Base-by-base conservation (phyloP, 53 echinoderm and acorn worm species). In the Apostichopus leukothele region DNA sequence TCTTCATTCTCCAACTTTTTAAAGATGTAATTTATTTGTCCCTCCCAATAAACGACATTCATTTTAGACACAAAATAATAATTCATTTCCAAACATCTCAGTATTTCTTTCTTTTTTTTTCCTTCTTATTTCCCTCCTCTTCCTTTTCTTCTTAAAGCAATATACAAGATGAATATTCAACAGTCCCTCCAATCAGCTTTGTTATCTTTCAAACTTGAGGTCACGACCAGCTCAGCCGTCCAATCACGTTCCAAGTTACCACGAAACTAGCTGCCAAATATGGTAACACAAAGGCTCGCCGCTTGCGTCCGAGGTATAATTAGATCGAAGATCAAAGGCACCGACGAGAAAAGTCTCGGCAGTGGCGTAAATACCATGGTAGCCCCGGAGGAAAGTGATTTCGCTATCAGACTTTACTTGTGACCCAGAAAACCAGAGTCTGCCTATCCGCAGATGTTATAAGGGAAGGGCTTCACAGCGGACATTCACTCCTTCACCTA, bases 301-400 rank as follows among this genome's bases (percentile, higher is more conserved):
- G 85, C 85, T 9, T 50, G 18, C 25, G 85, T 63, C 85, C 67
- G 67, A 85, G 85, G 85, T 85, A 85, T 85, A 85, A 85, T 85
- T 85, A 85, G 85, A 85, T 85, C 85, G 85, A 60, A 85, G 85
- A 85, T 85, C 85, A 85, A 85, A 85, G 85, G 50, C 71, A 51
- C 85, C 85, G 85, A 85, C 66, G 55, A n/a, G 59, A 25, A 54
- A 53, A 81, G 55, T 81, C 81, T 81, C 60, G 63, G 67, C 85
- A 26, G 67, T 85, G 85, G 85, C 67, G 85, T 85, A 85, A 85
- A 85, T 85, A 85, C 85, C 85, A 67, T 67, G 63, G 85, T 85
- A 23, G 67, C 85, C 85, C 85, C 67, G 66, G 85, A 85, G 85
- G 85, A 85, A 85, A 50, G 67, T 60, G 67, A 60, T 27, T 85